Percentiles rank a stretch among this genome's conserved stretches.
Evolutionary conservation across 1,140 invertebrate genomes (phyloP).

Genomic region (Xylocopa sonorina): DNA sequence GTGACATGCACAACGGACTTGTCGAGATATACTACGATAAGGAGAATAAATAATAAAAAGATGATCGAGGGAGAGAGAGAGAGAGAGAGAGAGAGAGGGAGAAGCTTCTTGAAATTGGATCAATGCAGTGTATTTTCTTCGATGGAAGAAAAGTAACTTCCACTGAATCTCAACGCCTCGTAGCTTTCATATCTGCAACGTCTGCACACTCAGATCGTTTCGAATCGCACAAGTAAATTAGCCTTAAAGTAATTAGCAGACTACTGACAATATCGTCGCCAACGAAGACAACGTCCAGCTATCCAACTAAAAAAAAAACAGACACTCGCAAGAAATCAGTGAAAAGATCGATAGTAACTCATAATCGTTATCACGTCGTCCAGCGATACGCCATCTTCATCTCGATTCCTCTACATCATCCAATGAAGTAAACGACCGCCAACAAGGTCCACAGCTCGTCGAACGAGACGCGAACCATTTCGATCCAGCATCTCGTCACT

Average conservation of each 20-base stretch:
- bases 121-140: too few species aligned
- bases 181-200: too few species aligned
- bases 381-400: neutral
- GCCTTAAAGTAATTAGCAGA: too few species aligned
- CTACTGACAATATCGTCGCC: too few species aligned
- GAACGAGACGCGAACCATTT: neutral
- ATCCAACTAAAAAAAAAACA: neutral
- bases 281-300: too few species aligned
- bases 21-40: constrained; percentile 25
- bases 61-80: constrained; percentile 4
- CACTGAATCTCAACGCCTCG: too few species aligned
- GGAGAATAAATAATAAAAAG: constrained; percentile 20
- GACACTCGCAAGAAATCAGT: neutral
- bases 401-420: neutral
- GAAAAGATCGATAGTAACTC: neutral
- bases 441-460: neutral
- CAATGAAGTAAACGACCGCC: too few species aligned
- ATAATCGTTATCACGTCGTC: neutral
- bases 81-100: too few species aligned
- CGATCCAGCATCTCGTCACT: too few species aligned
- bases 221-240: too few species aligned
- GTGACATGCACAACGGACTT: neutral
- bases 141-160: too few species aligned
- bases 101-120: constrained; percentile 9
- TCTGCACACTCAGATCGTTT: too few species aligned